A percentile compares a stretch with the other conserved stretches of the same genome.
These are phyloP conservation scores for Colaptes auratus DNA, from an alignment of 2,113 vertebrate genomes.

Conservation along the genomic window DNA sequence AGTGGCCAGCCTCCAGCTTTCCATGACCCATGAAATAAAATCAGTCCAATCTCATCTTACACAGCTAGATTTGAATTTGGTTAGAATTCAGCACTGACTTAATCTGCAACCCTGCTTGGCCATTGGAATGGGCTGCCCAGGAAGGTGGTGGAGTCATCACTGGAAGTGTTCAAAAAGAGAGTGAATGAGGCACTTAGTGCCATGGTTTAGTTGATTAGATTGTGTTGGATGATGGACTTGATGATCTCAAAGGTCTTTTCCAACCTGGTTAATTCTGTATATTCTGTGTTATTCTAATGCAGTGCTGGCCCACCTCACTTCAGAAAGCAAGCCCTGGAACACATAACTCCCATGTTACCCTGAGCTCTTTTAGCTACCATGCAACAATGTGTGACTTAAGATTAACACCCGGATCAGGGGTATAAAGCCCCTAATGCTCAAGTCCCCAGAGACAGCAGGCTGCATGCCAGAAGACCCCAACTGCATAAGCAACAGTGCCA, in stretches of 20 bases:
- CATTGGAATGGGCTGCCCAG: no score
- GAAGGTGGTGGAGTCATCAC: no score
- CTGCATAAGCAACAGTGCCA: slow-evolving; percentile 64
- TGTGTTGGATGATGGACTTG: no score
- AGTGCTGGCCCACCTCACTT: not conserved
- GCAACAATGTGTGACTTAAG: not conserved
- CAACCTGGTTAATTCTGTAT: no score
- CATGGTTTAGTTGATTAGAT: no score
- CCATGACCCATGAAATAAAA: not conserved
- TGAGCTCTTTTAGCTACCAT: not conserved
- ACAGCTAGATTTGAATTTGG: not conserved
- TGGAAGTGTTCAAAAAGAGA: no score
- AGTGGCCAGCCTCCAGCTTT: not conserved
- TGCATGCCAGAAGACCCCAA: not conserved
- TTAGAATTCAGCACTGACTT: not conserved
- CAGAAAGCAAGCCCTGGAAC: not conserved
- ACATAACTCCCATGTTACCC: not conserved
- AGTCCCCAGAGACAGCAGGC: slow-evolving; percentile 10
- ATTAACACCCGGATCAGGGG: not conserved
- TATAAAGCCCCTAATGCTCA: not conserved
- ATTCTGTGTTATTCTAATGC: not conserved
- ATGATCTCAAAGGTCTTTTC: no score
- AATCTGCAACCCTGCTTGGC: not conserved
- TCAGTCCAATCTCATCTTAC: not conserved
- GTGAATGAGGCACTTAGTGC: no score